phyloP scores from a whole-genome alignment of 2,888 invertebrate genomes.

The Cephus spinipes region DNA sequence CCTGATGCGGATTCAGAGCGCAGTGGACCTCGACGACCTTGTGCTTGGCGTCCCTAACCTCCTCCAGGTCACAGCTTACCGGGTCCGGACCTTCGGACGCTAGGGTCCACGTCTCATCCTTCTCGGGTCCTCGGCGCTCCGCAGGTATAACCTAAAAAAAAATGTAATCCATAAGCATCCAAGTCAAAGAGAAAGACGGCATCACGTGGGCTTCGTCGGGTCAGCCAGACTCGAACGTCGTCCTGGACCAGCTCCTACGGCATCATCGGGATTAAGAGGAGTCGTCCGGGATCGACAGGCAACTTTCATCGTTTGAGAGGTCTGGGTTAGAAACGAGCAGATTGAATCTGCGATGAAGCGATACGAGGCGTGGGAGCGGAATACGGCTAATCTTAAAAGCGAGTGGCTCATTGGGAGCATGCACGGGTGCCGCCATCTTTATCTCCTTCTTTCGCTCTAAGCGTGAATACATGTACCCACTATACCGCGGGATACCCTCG shows the following conservation, averaged over 20 bases:
- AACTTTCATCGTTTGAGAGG: conserved; percentile 36
- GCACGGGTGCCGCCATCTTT: conserved; percentile 22
- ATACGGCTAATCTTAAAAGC: conserved; percentile 44
- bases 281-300: conserved; percentile 31
- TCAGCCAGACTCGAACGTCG: neutral
- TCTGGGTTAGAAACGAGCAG: conserved; percentile 35
- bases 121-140: conserved; percentile 56
- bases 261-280: neutral
- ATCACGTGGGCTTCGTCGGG: neutral
- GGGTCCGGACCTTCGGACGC: conserved; percentile 48
- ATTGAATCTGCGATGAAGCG: conserved; percentile 53
- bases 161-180: neutral
- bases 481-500: neutral
- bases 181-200: neutral
- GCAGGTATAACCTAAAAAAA: conserved; percentile 61
- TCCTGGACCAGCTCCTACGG: neutral
- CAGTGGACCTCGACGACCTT: conserved; percentile 22
- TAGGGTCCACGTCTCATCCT: conserved; percentile 59
- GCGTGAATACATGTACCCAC: neutral
- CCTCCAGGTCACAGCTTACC: conserved; percentile 25
- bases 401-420: conserved; percentile 33
- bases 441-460: conserved; percentile 19
- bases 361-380: conserved; percentile 56
- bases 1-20: conserved; percentile 11
- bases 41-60: conserved; percentile 29